Percentiles rank a stretch among this genome's conserved stretches.
Conservation (phyloP, 2,113 vertebrate genomes). For the Acrocephalus kingi region DNA sequence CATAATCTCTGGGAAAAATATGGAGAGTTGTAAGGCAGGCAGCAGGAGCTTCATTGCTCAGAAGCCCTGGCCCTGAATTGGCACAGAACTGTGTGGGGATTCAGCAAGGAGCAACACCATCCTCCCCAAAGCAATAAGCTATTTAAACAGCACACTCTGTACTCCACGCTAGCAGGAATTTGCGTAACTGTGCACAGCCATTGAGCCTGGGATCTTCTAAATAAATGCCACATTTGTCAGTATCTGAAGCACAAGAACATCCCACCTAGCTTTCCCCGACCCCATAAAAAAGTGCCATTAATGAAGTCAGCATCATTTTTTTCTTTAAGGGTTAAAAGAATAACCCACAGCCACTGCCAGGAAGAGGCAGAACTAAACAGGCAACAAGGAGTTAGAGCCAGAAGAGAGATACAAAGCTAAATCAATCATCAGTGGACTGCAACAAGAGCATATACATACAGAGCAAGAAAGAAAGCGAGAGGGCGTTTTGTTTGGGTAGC, state of each 20-base stretch:
- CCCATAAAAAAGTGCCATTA: not conserved
- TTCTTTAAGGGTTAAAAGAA: constrained; percentile 52
- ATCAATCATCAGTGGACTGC: constrained; percentile 10
- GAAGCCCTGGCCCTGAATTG: not conserved
- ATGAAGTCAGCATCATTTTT: not conserved
- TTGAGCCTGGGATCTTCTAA: not conserved
- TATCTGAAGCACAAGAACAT: not conserved
- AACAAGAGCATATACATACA: not conserved
- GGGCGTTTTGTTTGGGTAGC: constrained; percentile 49
- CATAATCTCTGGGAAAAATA: not conserved
- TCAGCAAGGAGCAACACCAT: not conserved
- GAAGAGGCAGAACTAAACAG: constrained; percentile 20
- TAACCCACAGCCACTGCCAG: not conserved
- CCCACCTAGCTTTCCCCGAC: not conserved
- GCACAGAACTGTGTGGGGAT: not conserved
- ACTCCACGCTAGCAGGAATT: not conserved
- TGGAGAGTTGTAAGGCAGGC: not conserved
- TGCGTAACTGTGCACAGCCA: not conserved
- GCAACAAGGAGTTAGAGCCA: constrained; percentile 7
- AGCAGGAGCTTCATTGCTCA: not conserved
- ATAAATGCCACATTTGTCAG: constrained; percentile 15
- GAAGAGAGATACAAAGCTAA: not conserved
- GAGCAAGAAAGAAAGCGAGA: not conserved
- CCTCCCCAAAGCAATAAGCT: not conserved
- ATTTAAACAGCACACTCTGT: constrained; percentile 32